Conservation (phyloP, 2,113 vertebrate genomes). For the Argyrosomus japonicus region DNA sequence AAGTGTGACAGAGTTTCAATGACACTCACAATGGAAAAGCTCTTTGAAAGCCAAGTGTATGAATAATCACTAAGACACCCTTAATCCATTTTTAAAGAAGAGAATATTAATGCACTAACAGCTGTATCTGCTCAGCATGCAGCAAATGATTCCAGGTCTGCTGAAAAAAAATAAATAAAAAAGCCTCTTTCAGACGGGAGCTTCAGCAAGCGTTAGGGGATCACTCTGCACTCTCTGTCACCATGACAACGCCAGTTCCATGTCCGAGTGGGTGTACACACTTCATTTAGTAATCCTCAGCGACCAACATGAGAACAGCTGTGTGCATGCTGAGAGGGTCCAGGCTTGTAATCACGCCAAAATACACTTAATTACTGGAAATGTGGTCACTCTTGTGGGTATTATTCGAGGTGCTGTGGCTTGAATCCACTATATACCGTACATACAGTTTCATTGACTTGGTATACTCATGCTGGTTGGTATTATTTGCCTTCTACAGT, state of each 20-base stretch:
- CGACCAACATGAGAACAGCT: slow-evolving; percentile 74
- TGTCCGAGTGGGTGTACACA: slow-evolving; percentile 78
- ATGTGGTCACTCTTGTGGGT: slow-evolving; percentile 53
- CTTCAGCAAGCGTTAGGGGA: slow-evolving; percentile 65
- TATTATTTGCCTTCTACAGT: neutral
- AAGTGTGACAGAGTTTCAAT: slow-evolving; percentile 74
- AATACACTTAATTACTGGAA: slow-evolving; percentile 72
- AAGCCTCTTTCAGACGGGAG: slow-evolving; percentile 56
- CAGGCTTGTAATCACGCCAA: slow-evolving; percentile 66
- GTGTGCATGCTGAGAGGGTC: slow-evolving; percentile 75
- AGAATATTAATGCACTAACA: slow-evolving; percentile 77
- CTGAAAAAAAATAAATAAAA: neutral
- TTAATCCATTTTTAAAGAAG: slow-evolving; percentile 77
- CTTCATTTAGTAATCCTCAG: slow-evolving; percentile 81
- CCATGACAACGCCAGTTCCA: slow-evolving; percentile 85
- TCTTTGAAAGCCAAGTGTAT: slow-evolving; percentile 75
- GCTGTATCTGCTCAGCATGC: slow-evolving; percentile 74
- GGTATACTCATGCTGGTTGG: neutral
- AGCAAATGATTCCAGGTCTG: slow-evolving; percentile 66
- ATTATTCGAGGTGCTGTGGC: slow-evolving; percentile 43
- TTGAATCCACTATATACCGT: slow-evolving; percentile 12
- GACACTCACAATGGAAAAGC: slow-evolving; percentile 69
- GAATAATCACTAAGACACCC: slow-evolving; percentile 79
- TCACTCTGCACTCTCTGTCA: slow-evolving; percentile 79
- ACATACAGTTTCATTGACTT: neutral